Base-by-base conservation (phyloP, 2,113 vertebrate genomes). In the Scomber scombrus region DNA sequence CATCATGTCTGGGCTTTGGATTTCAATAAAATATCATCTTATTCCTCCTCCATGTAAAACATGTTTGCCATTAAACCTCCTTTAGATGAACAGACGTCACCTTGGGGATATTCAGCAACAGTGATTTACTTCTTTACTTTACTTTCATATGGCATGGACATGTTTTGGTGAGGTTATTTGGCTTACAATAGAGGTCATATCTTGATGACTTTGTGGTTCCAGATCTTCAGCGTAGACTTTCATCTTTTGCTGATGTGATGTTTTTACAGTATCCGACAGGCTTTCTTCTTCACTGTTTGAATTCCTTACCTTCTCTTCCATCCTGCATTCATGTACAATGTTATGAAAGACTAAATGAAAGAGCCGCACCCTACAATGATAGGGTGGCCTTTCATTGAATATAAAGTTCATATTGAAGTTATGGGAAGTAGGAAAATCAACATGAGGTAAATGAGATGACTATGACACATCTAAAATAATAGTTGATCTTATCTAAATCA, bases 301-400 rank as follows among this genome's bases (percentile, higher is more conserved):
- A 40, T 29, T 64, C 50, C 29, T 47, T 21, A 66, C n/a, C 8
- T 65, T 60, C 63, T 78, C 49, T 71, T 81, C 29, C 3, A 15
- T 15, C 66, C 73, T 78, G 34, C 49, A 63, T 40, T 82, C 16
- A 74, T 70, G 73, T 80, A 60, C 19, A 23, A 77, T 80, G 80
- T 84, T 63, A 76, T n/a, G 58, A 47, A 69, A 73, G 49, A 78
- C 31, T 56, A 51, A 87, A 91, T 91, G 86, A 91, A 90, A 86
- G 70, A 56, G 5, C 58, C 18, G 8, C 69, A 72, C 63, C 72
- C 76, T 61, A 12, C 58, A 61, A 78, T 47, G 71, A 40, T 2
- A 65, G 69, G 71, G 31, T 19, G 52, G 52, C 62, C 81, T 93
- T 86, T 90, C 84, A 91, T 88, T 78, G 23, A 67, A 82, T 13